Conservation (phyloP, 2,797 vertebrate genomes). For the Enteromius mattozi region DNA sequence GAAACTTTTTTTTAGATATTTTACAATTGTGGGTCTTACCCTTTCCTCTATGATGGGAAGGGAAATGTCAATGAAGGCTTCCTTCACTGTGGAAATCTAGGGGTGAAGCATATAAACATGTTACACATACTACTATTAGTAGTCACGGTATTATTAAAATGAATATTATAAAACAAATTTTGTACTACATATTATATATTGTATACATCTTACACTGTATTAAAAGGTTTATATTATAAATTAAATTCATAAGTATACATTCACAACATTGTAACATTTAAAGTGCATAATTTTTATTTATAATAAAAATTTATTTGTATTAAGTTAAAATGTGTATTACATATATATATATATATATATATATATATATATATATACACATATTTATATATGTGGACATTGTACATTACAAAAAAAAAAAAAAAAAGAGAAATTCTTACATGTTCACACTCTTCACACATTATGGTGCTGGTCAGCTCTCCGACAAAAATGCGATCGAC, state of each 20-base stretch:
- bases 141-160: not conserved
- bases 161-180: not conserved
- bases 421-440: conserved; percentile 82
- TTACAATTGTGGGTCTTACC: conserved; percentile 80
- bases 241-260: not conserved
- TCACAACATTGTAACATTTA: not conserved
- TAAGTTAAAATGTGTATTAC: not conserved
- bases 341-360: not conserved
- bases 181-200: not conserved
- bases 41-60: conserved; percentile 97
- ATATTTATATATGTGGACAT: not conserved
- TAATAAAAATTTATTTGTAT: not conserved
- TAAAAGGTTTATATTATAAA: not conserved
- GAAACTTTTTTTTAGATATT: not conserved
- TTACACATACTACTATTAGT: not conserved
- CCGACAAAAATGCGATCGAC: conserved; percentile 98
- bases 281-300: not conserved
- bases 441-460: conserved; percentile 98
- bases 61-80: conserved; percentile 98
- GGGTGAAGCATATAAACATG: conserved; percentile 18
- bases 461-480: conserved; percentile 98
- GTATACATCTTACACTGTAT: not conserved
- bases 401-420: conserved; percentile 46
- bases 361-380: not conserved
- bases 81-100: conserved; percentile 94